These are phyloP conservation scores for Tinamus major DNA, from an alignment of 2,797 vertebrate genomes.

Conservation along the genomic window DNA sequence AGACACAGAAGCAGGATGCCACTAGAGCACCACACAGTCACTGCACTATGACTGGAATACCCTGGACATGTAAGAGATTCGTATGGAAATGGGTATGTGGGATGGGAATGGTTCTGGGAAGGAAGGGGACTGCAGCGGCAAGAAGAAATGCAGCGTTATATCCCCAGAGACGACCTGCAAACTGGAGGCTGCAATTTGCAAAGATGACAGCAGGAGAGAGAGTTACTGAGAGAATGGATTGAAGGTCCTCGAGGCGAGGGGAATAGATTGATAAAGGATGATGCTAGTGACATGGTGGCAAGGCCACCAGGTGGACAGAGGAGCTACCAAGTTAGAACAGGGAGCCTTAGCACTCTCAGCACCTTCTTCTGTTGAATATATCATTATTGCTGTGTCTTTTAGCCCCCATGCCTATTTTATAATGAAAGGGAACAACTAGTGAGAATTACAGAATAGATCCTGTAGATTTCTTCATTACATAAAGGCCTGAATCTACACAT, in stretches of 20 bases:
- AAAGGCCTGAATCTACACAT: neutral
- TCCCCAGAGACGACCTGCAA: neutral
- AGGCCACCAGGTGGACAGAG: neutral
- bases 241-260: neutral
- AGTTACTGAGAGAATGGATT: fast-evolving
- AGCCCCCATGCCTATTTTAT: neutral
- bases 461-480: neutral
- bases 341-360: neutral
- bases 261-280: neutral
- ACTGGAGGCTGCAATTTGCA: neutral
- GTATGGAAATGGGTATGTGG: neutral
- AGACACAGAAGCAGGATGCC: neutral
- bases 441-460: neutral
- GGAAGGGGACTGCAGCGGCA: neutral
- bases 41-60: neutral
- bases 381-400: neutral
- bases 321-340: neutral
- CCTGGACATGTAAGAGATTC: neutral
- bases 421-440: neutral
- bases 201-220: neutral
- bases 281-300: neutral
- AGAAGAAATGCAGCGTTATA: neutral
- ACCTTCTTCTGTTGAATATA: neutral
- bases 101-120: neutral
- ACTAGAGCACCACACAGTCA: neutral